Conservation (phyloP, 2,888 invertebrate genomes). For the Bugulina stolonifera region DNA sequence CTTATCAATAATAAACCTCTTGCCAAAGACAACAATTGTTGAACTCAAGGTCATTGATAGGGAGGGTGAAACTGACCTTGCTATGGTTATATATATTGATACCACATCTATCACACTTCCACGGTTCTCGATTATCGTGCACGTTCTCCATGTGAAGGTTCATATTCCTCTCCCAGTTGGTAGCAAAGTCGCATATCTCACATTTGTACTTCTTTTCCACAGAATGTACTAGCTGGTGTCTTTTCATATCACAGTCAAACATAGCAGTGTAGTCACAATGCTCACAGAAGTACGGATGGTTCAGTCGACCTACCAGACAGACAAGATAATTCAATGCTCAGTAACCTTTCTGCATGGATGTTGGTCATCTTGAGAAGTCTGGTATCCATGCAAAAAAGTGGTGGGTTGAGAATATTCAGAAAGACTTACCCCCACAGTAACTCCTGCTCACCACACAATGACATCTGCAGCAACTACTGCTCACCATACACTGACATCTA, state of each 20-base stretch:
- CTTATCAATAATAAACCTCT: no score
- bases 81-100: conserved; percentile 21
- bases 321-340: neutral
- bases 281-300: conserved; percentile 23
- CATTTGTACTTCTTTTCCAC: neutral
- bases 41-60: no score
- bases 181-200: conserved; percentile 10
- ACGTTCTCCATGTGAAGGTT: conserved; percentile 17
- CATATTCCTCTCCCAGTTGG: conserved; percentile 20
- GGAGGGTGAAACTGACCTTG: no score
- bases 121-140: conserved; percentile 2
- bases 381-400: no score
- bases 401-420: no score
- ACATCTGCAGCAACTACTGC: neutral
- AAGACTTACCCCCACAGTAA: no score
- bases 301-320: neutral
- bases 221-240: conserved; percentile 22
- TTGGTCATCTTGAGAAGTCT: no score
- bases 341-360: no score
- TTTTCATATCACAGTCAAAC: conserved; percentile 24
- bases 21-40: no score
- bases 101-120: conserved; percentile 24
- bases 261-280: conserved; percentile 23
- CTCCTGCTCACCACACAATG: no score
- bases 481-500: neutral